phyloP scores from a whole-genome alignment of 1,140 invertebrate species.

The Solenopsis invicta region DNA sequence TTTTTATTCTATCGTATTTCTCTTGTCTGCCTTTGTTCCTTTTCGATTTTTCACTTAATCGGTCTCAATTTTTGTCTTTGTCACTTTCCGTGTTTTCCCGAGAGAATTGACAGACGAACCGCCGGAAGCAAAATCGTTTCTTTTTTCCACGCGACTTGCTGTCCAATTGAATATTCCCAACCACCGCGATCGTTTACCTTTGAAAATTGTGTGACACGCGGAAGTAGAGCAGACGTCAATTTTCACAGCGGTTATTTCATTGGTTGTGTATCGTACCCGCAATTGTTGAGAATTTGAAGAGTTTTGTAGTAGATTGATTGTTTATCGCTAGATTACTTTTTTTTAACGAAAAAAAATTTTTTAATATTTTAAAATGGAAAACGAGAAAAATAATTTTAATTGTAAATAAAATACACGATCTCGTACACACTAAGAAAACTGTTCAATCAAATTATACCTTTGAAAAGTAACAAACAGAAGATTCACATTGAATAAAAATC shows the following conservation, averaged over 20 bases:
- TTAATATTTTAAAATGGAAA: background rate
- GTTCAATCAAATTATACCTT: too few species aligned
- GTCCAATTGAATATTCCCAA: conserved; percentile 21
- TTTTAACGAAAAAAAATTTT: background rate
- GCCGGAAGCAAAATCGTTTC: conserved; percentile 37
- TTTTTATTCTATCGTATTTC: conserved; percentile 30
- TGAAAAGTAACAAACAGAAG: too few species aligned
- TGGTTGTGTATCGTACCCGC: conserved; percentile 15
- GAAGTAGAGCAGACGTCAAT: conserved; percentile 56
- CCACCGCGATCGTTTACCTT: conserved; percentile 1
- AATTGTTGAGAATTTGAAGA: background rate
- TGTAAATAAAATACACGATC: background rate
- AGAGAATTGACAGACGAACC: conserved; percentile 10
- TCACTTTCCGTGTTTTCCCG: conserved; percentile 9
- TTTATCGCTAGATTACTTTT: background rate
- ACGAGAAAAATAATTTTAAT: background rate
- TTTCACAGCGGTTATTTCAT: conserved; percentile 56
- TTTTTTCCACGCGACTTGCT: background rate
- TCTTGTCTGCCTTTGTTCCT: background rate
- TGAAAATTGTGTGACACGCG: conserved; percentile 37
- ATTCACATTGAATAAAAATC: too few species aligned
- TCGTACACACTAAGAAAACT: background rate
- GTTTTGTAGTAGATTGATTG: background rate
- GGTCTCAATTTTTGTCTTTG: background rate
- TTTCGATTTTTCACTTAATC: conserved; percentile 17